Evolutionary conservation across 2,113 vertebrate genomes (phyloP).

Genomic region (Mesoclemmys tuberculata): DNA sequence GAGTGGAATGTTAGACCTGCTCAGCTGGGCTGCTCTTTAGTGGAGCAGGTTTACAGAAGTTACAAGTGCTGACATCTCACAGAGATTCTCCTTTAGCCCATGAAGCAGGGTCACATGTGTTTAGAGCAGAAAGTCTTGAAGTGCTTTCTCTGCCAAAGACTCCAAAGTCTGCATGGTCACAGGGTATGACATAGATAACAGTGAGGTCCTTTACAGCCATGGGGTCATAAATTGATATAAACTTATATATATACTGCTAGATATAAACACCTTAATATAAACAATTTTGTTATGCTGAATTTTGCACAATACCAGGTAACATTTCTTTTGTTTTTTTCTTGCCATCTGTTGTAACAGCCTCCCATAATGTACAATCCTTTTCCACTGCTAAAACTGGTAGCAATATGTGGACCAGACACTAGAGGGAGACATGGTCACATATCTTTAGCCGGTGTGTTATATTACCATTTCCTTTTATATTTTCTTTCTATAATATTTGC

Average conservation of each 20-base stretch:
- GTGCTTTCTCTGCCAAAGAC: slow-evolving; percentile 41
- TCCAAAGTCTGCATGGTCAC: background rate
- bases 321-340: background rate
- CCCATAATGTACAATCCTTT: too few relatives aligned
- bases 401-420: too few relatives aligned
- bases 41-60: background rate
- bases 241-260: too few relatives aligned
- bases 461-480: too few relatives aligned
- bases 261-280: background rate
- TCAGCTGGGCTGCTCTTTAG: rapidly evolving
- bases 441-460: too few relatives aligned
- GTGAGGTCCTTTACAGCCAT: rapidly evolving
- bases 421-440: too few relatives aligned
- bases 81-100: background rate
- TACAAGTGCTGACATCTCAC: rapidly evolving
- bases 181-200: rapidly evolving
- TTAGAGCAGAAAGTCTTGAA: background rate
- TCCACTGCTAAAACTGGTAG: too few relatives aligned
- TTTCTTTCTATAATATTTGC: background rate
- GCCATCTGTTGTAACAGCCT: background rate
- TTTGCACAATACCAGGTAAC: rapidly evolving
- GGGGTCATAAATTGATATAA: too few relatives aligned
- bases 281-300: rapidly evolving
- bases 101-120: background rate
- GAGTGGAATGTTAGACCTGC: background rate